A percentile compares a stretch with the other conserved stretches of the same genome.
Evolutionary conservation across 2,888 invertebrate genomes (phyloP).

Genomic region (Lampropteryx suffumata): DNA sequence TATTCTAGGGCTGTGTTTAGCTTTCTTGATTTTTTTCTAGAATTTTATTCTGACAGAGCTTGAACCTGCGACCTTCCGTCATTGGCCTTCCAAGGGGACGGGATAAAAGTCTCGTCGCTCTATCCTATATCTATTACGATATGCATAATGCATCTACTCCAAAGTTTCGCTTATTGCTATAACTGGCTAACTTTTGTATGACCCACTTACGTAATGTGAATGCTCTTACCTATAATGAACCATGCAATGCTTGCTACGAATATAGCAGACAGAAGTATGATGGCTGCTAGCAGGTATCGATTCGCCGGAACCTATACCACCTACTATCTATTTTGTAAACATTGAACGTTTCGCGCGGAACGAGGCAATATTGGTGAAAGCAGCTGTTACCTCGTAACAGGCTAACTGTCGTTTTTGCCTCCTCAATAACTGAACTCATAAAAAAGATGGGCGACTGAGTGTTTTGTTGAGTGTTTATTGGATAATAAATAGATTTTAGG

Average conservation of each 20-base stretch:
- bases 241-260: constrained; percentile 23
- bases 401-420: constrained; percentile 49
- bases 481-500: constrained; percentile 33
- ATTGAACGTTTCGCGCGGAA: constrained; percentile 54
- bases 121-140: no score
- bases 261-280: constrained; percentile 39
- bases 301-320: constrained; percentile 49
- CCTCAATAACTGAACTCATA: constrained; percentile 37
- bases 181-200: background rate
- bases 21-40: no score
- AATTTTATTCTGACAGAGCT: no score
- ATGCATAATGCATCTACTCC: no score
- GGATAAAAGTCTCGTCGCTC: no score
- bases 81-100: no score
- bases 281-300: constrained; percentile 56
- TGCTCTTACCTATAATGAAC: constrained; percentile 4
- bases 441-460: constrained; percentile 34
- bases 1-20: background rate
- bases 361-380: constrained; percentile 56
- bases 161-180: no score
- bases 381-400: constrained; percentile 56
- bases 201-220: background rate
- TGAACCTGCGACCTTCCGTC: no score
- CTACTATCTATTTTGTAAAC: constrained; percentile 57
- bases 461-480: constrained; percentile 38